Evolutionary conservation across 2,797 vertebrate species (phyloP).

Genomic region (Falco berigora): DNA sequence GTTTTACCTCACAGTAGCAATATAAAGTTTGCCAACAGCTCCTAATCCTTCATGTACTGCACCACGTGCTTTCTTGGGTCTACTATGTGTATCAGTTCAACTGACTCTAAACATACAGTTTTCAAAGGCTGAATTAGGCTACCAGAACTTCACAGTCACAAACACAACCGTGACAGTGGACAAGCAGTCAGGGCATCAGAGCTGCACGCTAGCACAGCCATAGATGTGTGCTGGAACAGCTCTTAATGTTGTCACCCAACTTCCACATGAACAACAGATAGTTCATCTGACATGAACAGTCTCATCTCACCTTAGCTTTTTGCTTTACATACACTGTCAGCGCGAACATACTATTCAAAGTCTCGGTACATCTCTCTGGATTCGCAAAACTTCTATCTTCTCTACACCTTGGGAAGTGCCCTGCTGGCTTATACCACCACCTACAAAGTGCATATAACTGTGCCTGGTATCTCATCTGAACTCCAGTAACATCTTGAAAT

Average conservation of each 20-base stretch:
- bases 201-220: not conserved
- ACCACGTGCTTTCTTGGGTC: not conserved
- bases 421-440: not conserved
- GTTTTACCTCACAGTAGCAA: not conserved
- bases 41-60: not conserved
- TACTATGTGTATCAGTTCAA: not conserved
- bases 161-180: not conserved
- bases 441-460: not conserved
- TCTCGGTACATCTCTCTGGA: not conserved
- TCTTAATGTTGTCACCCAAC: not conserved
- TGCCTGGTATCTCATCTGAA: not conserved
- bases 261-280: not conserved
- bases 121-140: not conserved
- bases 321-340: not conserved
- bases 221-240: not conserved
- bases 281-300: not conserved
- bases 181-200: not conserved
- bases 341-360: not conserved
- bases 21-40: not conserved
- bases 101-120: not conserved
- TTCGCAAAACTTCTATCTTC: not conserved
- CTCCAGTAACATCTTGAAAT: not conserved
- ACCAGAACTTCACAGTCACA: not conserved
- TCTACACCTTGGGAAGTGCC: not conserved
- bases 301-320: not conserved